Base-by-base conservation (phyloP, 2,888 invertebrate genomes). In the Epinotia nisella region DNA sequence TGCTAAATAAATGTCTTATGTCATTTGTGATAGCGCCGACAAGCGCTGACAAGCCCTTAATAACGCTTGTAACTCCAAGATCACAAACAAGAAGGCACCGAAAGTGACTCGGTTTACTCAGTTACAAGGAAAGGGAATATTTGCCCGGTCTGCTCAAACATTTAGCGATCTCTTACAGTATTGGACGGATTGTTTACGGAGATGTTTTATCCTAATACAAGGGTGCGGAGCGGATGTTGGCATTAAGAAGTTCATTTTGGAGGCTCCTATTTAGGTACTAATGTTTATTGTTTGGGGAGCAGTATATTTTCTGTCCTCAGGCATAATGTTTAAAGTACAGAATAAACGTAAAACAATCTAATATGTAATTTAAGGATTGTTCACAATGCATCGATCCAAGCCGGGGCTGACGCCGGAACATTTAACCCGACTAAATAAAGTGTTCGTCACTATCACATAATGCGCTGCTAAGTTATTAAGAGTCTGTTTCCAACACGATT, bases 141-240 rank as follows among this genome's bases (percentile, higher is more conserved):
- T 83, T 83, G 81, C 76, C 76, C 76, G 76, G 79, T 75, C 79
- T 78, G 69, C 62, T 78, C 81, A 85, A 86, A 86, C 83, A 85
- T 82, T 82, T 80, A 80, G 81, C 78, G 75, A 84, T 84, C 80
- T 81, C 83, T 82, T 77, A 83, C 83, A 82, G 85, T 86, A 85
- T 84, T 82, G 83, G 76, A 78, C 67, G 78, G 79, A 80, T 81
- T 84, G 82, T 82, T 80, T 78, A 74, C 75, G 66, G 74, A 66
- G 74, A 69, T 80, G 80, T 81, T 81, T 83, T 83, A 84, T 83
- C 80, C 80, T 86, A 83, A 87, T 83, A 82, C 80, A 41, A 70
- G 75, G 56, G 61, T 72, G 29, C 74, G 29, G 9, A 35, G 35
- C 58, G 75, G 78, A 76, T 77, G 75, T 75, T 75, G 67, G 73